Conservation (phyloP, 1,140 invertebrate genomes). For the Formica selysi region DNA sequence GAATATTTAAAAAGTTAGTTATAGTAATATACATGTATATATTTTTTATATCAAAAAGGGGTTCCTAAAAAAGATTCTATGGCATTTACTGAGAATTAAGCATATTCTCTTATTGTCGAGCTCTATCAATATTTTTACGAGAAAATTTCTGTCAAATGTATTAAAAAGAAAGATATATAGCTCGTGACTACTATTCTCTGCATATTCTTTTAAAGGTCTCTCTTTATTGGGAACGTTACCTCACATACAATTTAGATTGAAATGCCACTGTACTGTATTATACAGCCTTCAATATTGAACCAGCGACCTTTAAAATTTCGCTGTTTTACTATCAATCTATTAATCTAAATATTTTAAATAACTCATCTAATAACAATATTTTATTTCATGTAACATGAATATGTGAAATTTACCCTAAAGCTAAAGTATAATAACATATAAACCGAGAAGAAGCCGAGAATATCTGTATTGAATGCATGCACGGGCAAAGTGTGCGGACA, state of each 20-base stretch:
- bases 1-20: no score
- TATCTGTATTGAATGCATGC: neutral
- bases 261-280: conserved; percentile 72
- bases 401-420: neutral
- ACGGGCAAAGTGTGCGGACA: neutral
- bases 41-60: no score
- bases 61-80: no score
- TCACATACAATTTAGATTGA: conserved; percentile 38
- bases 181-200: neutral
- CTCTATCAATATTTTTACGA: no score
- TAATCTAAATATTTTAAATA: conserved; percentile 8
- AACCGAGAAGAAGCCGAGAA: neutral
- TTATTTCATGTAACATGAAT: neutral
- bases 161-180: neutral
- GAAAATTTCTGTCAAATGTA: neutral
- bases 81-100: no score
- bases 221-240: conserved; percentile 32
- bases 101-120: no score
- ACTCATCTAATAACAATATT: neutral
- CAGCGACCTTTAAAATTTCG: conserved; percentile 46
- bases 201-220: conserved; percentile 30
- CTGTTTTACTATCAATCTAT: neutral
- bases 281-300: conserved; percentile 44
- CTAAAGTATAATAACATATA: neutral
- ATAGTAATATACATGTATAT: no score